A percentile compares a stretch with the other conserved stretches of the same genome.
phyloP scores from a whole-genome alignment of 2,888 invertebrate genomes.

The Cepaea hortensis region DNA sequence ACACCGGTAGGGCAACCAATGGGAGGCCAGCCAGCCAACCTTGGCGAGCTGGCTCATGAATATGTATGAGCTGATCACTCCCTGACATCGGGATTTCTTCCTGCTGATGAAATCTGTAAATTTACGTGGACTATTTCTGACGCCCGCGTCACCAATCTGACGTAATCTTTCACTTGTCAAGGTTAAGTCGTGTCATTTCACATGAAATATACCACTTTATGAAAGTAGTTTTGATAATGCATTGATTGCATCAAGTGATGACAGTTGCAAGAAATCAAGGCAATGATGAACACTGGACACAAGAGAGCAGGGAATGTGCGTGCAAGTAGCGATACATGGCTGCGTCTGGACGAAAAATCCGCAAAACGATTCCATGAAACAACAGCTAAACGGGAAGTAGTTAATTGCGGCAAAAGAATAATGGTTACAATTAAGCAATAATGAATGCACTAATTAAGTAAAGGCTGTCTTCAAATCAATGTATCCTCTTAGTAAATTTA shows the following conservation, averaged over 20 bases:
- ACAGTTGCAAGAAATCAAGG: too few species aligned
- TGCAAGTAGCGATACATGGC: too few species aligned
- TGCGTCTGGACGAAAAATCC: too few species aligned
- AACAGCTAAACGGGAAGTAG: too few species aligned
- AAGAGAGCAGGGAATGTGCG: too few species aligned
- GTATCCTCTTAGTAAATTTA: too few species aligned
- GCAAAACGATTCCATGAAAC: too few species aligned
- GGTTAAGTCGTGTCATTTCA: not conserved
- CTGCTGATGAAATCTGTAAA: slow-evolving; percentile 48
- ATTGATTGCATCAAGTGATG: not conserved
- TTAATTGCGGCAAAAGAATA: too few species aligned
- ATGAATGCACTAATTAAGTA: too few species aligned
- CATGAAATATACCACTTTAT: slow-evolving; percentile 3
- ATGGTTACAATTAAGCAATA: too few species aligned
- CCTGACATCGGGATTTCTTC: slow-evolving; percentile 43
- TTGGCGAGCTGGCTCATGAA: slow-evolving; percentile 31
- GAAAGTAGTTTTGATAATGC: not conserved
- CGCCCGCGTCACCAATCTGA: slow-evolving; percentile 47
- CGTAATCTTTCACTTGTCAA: slow-evolving; percentile 38
- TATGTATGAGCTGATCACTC: slow-evolving; percentile 46
- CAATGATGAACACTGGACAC: too few species aligned
- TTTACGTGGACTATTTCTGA: slow-evolving; percentile 42
- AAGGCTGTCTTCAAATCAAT: too few species aligned
- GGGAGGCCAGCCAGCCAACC: slow-evolving; percentile 1
- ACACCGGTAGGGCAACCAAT: slow-evolving; percentile 47